phyloP scores from a whole-genome alignment of 2,797 vertebrate species.

The Gambusia yucatana region DNA sequence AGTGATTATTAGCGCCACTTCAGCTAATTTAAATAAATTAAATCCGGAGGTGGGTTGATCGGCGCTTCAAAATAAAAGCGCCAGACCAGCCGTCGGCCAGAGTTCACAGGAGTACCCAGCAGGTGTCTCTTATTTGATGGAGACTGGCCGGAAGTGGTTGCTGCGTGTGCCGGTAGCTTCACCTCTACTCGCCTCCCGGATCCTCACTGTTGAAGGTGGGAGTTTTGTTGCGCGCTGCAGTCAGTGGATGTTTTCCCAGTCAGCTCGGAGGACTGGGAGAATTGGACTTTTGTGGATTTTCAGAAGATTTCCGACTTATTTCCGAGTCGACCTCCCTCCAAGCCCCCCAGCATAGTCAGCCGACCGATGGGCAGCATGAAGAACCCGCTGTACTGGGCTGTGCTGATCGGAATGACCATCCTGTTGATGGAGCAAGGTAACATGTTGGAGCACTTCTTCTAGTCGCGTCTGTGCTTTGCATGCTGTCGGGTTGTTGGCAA shows the following conservation, averaged over 20 bases:
- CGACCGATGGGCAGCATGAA: constrained; percentile 67
- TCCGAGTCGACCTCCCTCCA: constrained; percentile 1
- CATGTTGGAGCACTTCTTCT: constrained; percentile 54
- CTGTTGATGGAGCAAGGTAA: constrained; percentile 85
- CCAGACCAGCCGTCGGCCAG: rapidly evolving
- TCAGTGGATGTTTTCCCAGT: constrained; percentile 68
- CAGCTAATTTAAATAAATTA: background rate
- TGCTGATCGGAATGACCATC: constrained; percentile 79
- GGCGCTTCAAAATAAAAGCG: constrained; percentile 34
- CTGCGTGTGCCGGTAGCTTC: rapidly evolving
- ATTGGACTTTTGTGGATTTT: constrained; percentile 75
- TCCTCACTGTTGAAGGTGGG: constrained; percentile 72
- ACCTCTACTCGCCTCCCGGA: constrained; percentile 53
- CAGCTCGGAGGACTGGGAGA: constrained; percentile 55
- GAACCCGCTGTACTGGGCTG: constrained; percentile 80
- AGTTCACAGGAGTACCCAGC: rapidly evolving
- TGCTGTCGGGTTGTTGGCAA: background rate
- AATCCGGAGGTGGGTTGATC: background rate
- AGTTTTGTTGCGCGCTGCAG: constrained; percentile 64
- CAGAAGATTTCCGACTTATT: constrained; percentile 44
- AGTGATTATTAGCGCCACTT: background rate
- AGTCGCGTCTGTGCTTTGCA: background rate
- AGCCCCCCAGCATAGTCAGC: background rate
- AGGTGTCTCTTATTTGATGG: background rate
- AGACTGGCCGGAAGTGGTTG: background rate